A percentile compares a stretch with the other conserved stretches of the same genome.
phyloP scores from a whole-genome alignment of 2,888 invertebrate species.

The Abscondita cerata region DNA sequence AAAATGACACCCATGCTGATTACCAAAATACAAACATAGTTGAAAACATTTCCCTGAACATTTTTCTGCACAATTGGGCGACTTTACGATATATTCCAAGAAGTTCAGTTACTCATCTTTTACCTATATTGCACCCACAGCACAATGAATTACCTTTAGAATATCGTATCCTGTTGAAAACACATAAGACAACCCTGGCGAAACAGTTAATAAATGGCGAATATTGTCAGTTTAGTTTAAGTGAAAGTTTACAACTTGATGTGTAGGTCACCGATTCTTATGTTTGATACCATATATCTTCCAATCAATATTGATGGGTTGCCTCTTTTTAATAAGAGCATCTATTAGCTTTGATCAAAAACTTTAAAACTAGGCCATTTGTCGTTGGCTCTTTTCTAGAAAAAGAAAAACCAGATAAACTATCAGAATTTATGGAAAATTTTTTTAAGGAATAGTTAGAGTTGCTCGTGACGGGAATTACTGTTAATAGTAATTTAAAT shows the following conservation, averaged over 20 bases:
- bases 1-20: too few relatives aligned
- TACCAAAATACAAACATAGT: too few relatives aligned
- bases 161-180: neutral
- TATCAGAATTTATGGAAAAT: neutral
- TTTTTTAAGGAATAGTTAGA: too few relatives aligned
- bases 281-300: neutral
- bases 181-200: neutral
- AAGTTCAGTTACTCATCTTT: neutral
- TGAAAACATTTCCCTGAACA: neutral
- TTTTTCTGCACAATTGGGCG: neutral
- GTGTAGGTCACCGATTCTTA: too few relatives aligned
- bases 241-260: too few relatives aligned
- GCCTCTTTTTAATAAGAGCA: slow-evolving; percentile 9
- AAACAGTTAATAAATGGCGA: neutral
- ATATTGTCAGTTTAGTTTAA: neutral
- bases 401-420: neutral
- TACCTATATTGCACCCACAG: neutral
- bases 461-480: too few relatives aligned
- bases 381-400: slow-evolving; percentile 1
- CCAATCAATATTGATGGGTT: slow-evolving; percentile 17
- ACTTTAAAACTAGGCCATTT: neutral
- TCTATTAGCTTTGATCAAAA: slow-evolving; percentile 7
- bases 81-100: too few relatives aligned
- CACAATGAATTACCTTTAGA: neutral
- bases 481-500: too few relatives aligned